Percentiles rank a stretch among this genome's conserved stretches.
Evolutionary conservation across 2,113 vertebrate species (phyloP).

Genomic region (Nicator chloris): DNA sequence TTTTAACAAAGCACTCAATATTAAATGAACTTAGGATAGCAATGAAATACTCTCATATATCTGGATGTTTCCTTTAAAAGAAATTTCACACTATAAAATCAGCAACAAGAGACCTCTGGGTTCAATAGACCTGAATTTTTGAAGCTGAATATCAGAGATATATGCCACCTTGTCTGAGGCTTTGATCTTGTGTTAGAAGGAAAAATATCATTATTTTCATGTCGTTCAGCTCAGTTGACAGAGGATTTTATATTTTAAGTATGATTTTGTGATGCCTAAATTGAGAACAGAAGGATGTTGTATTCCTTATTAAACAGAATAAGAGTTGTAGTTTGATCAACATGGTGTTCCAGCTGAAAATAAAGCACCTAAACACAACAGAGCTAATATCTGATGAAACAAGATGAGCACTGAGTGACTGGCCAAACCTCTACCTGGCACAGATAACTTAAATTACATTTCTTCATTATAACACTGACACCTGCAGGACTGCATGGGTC

Average conservation of each 20-base stretch:
- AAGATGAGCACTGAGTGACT: not conserved
- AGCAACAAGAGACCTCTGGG: not conserved
- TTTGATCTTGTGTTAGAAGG: slow-evolving; percentile 41
- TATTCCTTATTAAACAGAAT: slow-evolving; percentile 19
- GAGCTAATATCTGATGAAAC: slow-evolving; percentile 29
- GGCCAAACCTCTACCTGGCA: not conserved
- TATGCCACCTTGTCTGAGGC: not conserved
- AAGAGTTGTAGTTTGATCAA: slow-evolving; percentile 7
- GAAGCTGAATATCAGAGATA: slow-evolving; percentile 15
- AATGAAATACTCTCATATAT: not conserved
- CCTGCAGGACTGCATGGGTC: not conserved
- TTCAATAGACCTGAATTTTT: not conserved
- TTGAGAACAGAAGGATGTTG: not conserved
- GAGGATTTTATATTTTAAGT: slow-evolving; percentile 20
- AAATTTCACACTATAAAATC: slow-evolving; percentile 24
- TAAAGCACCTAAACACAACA: not conserved
- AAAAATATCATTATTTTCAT: slow-evolving; percentile 43
- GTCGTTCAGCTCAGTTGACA: slow-evolving; percentile 17
- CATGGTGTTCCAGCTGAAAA: slow-evolving; percentile 16
- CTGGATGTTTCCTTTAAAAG: not conserved
- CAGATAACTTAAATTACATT: slow-evolving; percentile 48
- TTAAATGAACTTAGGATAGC: not conserved
- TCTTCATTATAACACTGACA: not conserved
- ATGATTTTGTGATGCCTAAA: slow-evolving; percentile 3
- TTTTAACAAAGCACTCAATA: not conserved